Evolutionary conservation across 2,797 vertebrate genomes (phyloP), one percentile per base, ranked within the genome.

Genomic region (Craterocephalus amniculus): DNA sequence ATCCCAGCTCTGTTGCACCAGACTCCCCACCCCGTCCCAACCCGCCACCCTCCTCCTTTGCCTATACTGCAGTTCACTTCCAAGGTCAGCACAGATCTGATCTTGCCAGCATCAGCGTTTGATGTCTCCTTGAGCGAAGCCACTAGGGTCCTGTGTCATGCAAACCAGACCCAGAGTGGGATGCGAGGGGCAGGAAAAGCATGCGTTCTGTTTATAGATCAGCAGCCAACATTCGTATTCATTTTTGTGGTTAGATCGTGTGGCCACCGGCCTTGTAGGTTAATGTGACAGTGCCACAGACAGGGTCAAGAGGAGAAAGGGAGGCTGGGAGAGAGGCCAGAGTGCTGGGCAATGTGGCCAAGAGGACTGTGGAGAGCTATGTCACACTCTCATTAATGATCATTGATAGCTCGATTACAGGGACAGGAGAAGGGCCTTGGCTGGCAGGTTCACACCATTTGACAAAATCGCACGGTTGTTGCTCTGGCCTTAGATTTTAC

Each of bases 51-150:
- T 36, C 74, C 70, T 73, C 60, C 72, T 78, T 49, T 40, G 76
- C 78, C 78, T 49, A 22, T 76, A 79, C 80, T 65, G 86, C 85
- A 85, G 83, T 87, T 74, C 62, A 83, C 61, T 90, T 89, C 94
- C 95, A 96, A 97, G 96, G 96, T 97, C 94, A 87, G 93, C 84
- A 84, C 86, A 90, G 90, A 92, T 94, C 90, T 87, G 83, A 78
- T 94, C 95, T 94, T 93, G 93, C 94, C 84, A 94, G 90, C 88
- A 93, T 94, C 95, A 94, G 92, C 91, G 36, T 92, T 94, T 85
- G 87, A 89, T 84, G 80, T 71, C 81, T 83, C 91, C 82, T 89
- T 89, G 84, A 89, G 78, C 63, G 16, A 78, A 78, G 83, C 79
- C 56, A 26, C 77, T 62, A 8, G 79, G 80, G 81, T 86, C 76